Conservation (phyloP, 2,113 vertebrate genomes). For the Gopherus evgoodei region DNA sequence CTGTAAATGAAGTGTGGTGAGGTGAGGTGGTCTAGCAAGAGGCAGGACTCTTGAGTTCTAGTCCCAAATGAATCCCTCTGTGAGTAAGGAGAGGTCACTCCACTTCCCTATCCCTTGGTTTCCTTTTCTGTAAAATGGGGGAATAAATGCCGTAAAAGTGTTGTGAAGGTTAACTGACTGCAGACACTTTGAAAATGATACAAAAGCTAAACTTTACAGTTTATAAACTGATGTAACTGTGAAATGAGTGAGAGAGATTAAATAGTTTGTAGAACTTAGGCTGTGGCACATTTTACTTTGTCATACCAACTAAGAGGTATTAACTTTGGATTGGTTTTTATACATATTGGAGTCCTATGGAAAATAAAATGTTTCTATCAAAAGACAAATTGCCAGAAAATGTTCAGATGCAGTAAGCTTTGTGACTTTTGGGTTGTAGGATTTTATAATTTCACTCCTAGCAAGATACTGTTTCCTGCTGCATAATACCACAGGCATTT, state of each 20-base stretch:
- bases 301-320: not conserved
- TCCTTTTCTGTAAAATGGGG: not conserved
- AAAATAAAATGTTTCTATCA: not conserved
- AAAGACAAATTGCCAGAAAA: not conserved
- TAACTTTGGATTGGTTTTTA: not conserved
- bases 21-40: not conserved
- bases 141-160: not conserved
- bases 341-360: not conserved
- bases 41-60: not conserved
- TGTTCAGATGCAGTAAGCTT: not conserved
- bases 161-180: not conserved
- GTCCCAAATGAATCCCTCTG: not conserved
- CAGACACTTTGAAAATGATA: not conserved
- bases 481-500: not conserved
- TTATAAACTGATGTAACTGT: not conserved
- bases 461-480: not conserved
- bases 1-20: accelerated
- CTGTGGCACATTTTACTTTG: not conserved
- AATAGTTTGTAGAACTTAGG: not conserved
- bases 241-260: not conserved
- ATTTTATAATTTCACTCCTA: not conserved
- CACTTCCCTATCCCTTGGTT: not conserved
- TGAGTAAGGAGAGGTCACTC: not conserved
- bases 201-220: not conserved
- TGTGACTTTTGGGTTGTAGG: not conserved